Percentiles rank a stretch among this genome's conserved stretches.
Evolutionary conservation across 2,888 invertebrate genomes (phyloP).

Genomic region (Anoplius nigerrimus): DNA sequence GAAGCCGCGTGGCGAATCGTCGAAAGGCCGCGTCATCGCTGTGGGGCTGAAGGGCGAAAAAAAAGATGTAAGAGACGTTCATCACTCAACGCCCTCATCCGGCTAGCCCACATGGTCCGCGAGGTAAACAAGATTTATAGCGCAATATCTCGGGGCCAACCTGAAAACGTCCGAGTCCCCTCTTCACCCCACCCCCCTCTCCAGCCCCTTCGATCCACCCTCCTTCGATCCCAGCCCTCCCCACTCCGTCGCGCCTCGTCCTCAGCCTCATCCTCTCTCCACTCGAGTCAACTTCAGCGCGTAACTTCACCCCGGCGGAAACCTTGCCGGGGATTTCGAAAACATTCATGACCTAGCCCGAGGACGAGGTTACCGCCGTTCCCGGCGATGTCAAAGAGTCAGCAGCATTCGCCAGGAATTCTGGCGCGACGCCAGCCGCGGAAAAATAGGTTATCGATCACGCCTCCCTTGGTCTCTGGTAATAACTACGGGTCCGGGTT

Average conservation of each 20-base stretch:
- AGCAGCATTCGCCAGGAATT: conserved; percentile 53
- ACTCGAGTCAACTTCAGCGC: not conserved
- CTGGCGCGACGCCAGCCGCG: conserved; percentile 62
- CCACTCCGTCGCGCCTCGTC: too few relatives aligned
- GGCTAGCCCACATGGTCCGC: too few relatives aligned
- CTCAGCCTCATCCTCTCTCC: not conserved
- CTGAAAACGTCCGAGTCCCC: not conserved
- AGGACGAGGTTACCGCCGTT: conserved; percentile 34
- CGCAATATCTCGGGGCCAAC: not conserved
- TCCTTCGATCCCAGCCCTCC: not conserved
- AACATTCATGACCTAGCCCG: conserved; percentile 54
- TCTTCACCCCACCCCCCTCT: not conserved
- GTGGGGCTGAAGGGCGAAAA: too few relatives aligned
- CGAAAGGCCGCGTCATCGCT: too few relatives aligned
- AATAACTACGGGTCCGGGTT: conserved; percentile 22
- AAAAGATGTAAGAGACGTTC: not conserved
- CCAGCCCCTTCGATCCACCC: not conserved
- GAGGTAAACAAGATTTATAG: conserved; percentile 2
- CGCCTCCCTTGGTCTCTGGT: conserved; percentile 42
- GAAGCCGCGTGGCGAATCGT: too few relatives aligned
- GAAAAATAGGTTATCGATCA: conserved; percentile 70
- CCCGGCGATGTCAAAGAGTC: conserved; percentile 45
- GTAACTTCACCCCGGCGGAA: not conserved
- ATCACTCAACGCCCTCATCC: not conserved
- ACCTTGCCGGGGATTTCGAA: conserved; percentile 32